A percentile compares a stretch with the other conserved stretches of the same genome.
phyloP scores from a whole-genome alignment of 2,888 invertebrate genomes.

The Nemurella pictetii region DNA sequence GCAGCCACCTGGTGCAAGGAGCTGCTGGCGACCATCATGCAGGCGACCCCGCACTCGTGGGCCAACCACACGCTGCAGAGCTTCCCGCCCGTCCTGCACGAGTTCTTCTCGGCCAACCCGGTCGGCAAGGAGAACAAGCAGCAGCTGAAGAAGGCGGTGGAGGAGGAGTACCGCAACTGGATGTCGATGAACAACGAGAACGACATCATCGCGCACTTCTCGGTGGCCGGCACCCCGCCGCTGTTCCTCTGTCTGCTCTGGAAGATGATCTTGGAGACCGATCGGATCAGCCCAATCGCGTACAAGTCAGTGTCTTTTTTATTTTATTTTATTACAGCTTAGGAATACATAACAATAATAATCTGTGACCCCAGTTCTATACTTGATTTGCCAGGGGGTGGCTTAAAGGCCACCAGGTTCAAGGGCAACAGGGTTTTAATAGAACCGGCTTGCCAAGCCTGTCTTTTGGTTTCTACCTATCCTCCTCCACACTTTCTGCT shows the following conservation, averaged over 20 bases:
- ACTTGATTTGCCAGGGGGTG: no score
- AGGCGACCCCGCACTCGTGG: constrained; percentile 95
- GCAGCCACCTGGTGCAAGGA: constrained; percentile 88
- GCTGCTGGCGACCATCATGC: constrained; percentile 84
- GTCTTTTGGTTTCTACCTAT: no score
- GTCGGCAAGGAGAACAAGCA: constrained; percentile 88
- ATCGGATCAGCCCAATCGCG: constrained; percentile 90
- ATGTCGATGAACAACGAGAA: constrained; percentile 96
- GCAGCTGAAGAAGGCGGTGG: constrained; percentile 87
- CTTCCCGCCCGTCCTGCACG: constrained; percentile 86
- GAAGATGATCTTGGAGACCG: constrained; percentile 95
- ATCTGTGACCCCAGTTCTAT: no score
- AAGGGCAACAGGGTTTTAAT: no score
- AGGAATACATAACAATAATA: no score
- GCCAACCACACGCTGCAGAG: constrained; percentile 89
- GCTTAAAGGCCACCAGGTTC: no score
- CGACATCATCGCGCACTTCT: constrained; percentile 94
- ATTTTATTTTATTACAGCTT: no score
- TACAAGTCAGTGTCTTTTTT: constrained; percentile 83
- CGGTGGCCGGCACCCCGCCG: constrained; percentile 88
- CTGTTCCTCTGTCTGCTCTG: constrained; percentile 90
- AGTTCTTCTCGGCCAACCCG: constrained; percentile 85
- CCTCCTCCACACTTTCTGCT: no score
- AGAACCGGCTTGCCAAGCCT: no score
- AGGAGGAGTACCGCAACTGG: constrained; percentile 96